Conservation (phyloP, 2,797 vertebrate species). For the Diceros bicornis region DNA sequence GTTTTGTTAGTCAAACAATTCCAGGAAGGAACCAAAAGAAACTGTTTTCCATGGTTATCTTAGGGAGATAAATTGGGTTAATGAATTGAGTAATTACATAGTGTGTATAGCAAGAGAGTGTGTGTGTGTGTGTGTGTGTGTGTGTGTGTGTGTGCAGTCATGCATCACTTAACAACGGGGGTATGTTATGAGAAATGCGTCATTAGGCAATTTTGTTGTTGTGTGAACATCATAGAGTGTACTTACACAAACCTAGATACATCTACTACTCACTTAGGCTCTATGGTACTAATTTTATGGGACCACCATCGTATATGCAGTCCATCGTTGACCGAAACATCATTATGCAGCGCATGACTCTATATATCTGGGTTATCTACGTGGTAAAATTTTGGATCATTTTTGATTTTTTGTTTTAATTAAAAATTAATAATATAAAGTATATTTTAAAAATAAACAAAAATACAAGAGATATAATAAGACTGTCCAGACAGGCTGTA, state of each 20-base stretch:
- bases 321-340: too few species aligned
- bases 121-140: neutral
- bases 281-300: too few species aligned
- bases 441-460: constrained; percentile 1
- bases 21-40: constrained; percentile 9
- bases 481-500: neutral
- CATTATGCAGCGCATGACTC: too few species aligned
- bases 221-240: too few species aligned
- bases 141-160: neutral
- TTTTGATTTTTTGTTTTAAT: neutral
- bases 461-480: neutral
- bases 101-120: neutral
- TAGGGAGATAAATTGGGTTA: neutral
- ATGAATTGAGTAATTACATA: neutral
- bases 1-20: neutral
- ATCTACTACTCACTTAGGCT: too few species aligned
- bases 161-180: too few species aligned
- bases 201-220: too few species aligned
- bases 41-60: neutral
- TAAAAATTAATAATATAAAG: neutral
- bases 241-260: too few species aligned
- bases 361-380: neutral
- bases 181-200: too few species aligned
- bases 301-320: too few species aligned
- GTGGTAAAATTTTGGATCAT: neutral